Evolutionary conservation across 2,888 invertebrate species (phyloP).

Genomic region (Amblyteles armatorius): DNA sequence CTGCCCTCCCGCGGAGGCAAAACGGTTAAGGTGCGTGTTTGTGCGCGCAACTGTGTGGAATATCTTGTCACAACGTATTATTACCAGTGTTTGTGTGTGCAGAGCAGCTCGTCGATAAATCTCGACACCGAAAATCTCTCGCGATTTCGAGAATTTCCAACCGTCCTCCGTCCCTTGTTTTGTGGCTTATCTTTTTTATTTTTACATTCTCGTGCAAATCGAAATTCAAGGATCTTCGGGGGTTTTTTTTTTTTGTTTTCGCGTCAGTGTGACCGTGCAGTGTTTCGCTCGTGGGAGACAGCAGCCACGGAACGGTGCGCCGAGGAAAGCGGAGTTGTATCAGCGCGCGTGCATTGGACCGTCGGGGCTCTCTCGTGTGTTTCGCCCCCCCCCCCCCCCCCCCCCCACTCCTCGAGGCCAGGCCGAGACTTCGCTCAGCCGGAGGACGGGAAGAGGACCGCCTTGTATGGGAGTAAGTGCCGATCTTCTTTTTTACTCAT

Average conservation of each 20-base stretch:
- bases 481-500: slow-evolving; percentile 46
- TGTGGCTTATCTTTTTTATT: not conserved
- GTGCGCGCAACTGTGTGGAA: slow-evolving; percentile 17
- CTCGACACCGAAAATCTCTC: not conserved
- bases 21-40: slow-evolving; percentile 9
- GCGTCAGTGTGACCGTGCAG: slow-evolving; percentile 22
- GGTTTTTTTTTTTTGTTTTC: not conserved
- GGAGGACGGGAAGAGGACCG: slow-evolving; percentile 62
- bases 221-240: slow-evolving; percentile 2
- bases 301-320: slow-evolving; percentile 10
- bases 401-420: slow-evolving; percentile 19
- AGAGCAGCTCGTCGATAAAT: not conserved
- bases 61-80: slow-evolving; percentile 1
- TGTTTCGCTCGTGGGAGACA: slow-evolving; percentile 20
- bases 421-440: slow-evolving; percentile 48
- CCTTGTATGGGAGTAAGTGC: slow-evolving; percentile 76
- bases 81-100: slow-evolving; percentile 5
- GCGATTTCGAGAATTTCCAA: not conserved
- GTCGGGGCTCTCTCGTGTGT: slow-evolving; percentile 8
- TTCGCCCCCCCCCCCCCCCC: slow-evolving; percentile 3
- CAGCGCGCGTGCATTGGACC: slow-evolving; percentile 15
- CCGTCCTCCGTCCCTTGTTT: not conserved
- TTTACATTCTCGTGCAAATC: not conserved
- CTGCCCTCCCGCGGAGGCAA: not conserved
- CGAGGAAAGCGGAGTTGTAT: slow-evolving; percentile 17